phyloP scores from a whole-genome alignment of 2,113 vertebrate genomes.

The Raja brachyura region DNA sequence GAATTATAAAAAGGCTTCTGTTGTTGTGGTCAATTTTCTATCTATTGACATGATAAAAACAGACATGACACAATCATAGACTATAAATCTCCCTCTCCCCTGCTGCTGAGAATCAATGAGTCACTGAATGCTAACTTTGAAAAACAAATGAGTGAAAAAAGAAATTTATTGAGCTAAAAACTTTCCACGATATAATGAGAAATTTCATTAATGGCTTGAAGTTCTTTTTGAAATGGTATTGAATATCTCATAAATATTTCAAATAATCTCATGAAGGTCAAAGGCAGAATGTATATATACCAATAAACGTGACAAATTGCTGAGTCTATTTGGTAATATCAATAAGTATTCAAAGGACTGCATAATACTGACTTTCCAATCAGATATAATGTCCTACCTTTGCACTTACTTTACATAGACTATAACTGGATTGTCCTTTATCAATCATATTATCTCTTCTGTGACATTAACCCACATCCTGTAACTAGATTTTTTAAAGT shows the following conservation, averaged over 20 bases:
- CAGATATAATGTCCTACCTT: constrained; percentile 1
- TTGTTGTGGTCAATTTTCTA: constrained; percentile 85
- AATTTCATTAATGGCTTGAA: constrained; percentile 37
- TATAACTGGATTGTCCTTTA: neutral
- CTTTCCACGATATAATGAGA: constrained; percentile 49
- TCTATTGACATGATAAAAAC: constrained; percentile 80
- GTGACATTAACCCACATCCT: neutral
- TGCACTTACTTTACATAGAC: neutral
- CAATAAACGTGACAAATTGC: constrained; percentile 34
- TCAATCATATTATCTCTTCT: neutral
- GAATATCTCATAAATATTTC: constrained; percentile 36
- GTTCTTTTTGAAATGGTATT: constrained; percentile 35
- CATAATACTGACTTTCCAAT: constrained; percentile 25
- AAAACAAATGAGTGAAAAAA: constrained; percentile 60
- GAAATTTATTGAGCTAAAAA: constrained; percentile 69
- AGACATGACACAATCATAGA: constrained; percentile 83
- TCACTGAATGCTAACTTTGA: constrained; percentile 77
- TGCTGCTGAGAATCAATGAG: constrained; percentile 75
- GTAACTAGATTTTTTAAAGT: neutral
- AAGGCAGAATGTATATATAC: constrained; percentile 36
- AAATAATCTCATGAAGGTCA: constrained; percentile 38
- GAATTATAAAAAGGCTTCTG: constrained; percentile 82
- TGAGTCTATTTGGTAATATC: constrained; percentile 31
- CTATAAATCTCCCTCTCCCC: constrained; percentile 78
- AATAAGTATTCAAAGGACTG: constrained; percentile 17